A percentile compares a stretch with the other conserved stretches of the same genome.
Evolutionary conservation across 2,888 invertebrate genomes (phyloP).

Genomic region (Baccha elongata): DNA sequence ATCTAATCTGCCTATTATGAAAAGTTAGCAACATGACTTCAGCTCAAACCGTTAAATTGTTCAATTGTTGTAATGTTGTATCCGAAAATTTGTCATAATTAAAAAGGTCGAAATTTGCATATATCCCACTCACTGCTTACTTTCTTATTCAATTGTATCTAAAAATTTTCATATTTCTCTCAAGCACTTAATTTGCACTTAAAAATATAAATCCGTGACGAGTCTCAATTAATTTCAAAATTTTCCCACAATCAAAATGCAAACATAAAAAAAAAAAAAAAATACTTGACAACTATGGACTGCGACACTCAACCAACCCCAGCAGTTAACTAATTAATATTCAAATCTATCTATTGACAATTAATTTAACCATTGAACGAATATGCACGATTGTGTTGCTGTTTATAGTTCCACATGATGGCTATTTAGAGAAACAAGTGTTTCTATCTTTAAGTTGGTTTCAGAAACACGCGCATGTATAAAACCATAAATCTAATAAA

Average conservation of each 20-base stretch:
- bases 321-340: constrained; percentile 61
- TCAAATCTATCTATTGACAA: constrained; percentile 72
- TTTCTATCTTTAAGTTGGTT: constrained; percentile 17
- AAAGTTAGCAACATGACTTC: too few species aligned
- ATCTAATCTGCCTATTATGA: too few species aligned
- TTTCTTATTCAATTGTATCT: neutral
- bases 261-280: constrained; percentile 26
- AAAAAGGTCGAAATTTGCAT: neutral
- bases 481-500: constrained; percentile 41
- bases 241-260: constrained; percentile 68
- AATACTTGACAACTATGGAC: constrained; percentile 2
- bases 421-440: constrained; percentile 65
- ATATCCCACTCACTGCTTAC: neutral
- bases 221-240: constrained; percentile 57
- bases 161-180: constrained; percentile 42
- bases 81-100: neutral
- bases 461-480: neutral
- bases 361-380: constrained; percentile 69
- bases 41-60: too few species aligned
- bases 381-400: constrained; percentile 64
- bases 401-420: constrained; percentile 33
- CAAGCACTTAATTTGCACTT: constrained; percentile 13
- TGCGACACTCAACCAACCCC: constrained; percentile 30
- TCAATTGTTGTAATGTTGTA: too few species aligned
- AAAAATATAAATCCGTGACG: constrained; percentile 67